Base-by-base conservation (phyloP, 2,113 vertebrate genomes). In the Fulmarus glacialis region DNA sequence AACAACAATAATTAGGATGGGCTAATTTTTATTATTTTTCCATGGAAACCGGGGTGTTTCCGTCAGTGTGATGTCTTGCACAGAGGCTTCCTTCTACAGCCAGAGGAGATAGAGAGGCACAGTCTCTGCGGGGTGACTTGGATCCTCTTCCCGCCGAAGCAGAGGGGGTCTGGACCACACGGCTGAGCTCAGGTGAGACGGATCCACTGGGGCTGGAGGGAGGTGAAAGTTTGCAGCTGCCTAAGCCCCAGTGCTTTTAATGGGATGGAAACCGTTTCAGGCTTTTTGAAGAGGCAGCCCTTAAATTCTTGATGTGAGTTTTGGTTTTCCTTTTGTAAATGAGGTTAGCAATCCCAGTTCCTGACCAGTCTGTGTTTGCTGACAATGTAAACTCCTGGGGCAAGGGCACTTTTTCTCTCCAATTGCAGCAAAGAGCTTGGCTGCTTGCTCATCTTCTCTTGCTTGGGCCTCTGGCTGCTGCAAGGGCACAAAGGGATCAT, bases 351-450 rank as follows among this genome's bases (percentile, higher is more conserved):
- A 66, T 53, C 63, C 83, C 87, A 60, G 3, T 93, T 82, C 87
- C 86, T 80, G 83, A 78, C 30, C 66, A 85, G 42, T n/a, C 89
- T 91, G 87, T 93, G 95, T 90, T 94, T 97, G 89, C 89, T 85
- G 93, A 85, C 93, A 80, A 43, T 77, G 73, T 95, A 96, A 96
- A 96, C 87, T 94, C 73, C 81, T n/a, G n/a, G 78, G 89, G 84
- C 81, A 95, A 84, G 84, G 84, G 83, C 52, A 19, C 42, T 66
- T 93, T 74, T 22, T 47, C 89, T 36, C 63, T n/a, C 15, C 0
- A 15, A 45, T 77, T 89, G 87, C 89, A 79, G 87, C 52, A 82
- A 38, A 55, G 89, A 55, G 56, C 59, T 90, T 89, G 73, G 89
- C 89, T 67, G 52, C 56, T 82, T 56, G 84, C 48, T 95, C 91